phyloP scores from a whole-genome alignment of 2,113 vertebrate species.

The Petromus typicus region DNA sequence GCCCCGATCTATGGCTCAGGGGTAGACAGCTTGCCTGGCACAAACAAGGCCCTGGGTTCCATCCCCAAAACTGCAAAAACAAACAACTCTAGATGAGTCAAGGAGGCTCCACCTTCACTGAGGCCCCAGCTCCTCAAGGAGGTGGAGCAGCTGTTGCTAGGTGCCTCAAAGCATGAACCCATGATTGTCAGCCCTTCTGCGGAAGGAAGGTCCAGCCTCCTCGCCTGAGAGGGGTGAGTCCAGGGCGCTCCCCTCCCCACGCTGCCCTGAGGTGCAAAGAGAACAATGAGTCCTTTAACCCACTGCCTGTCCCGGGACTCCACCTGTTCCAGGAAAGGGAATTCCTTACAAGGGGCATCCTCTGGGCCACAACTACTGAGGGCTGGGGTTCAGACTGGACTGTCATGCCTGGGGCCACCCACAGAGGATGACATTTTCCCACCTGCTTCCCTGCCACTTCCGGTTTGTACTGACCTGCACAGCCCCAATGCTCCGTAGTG shows the following conservation, averaged over 20 bases:
- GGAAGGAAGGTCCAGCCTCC: background rate
- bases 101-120: background rate
- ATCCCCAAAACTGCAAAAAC: background rate
- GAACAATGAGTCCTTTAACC: background rate
- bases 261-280: background rate
- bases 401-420: no score
- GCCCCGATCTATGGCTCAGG: background rate
- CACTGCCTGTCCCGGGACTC: background rate
- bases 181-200: background rate
- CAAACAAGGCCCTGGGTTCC: background rate
- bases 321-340: background rate
- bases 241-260: background rate
- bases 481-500: no score
- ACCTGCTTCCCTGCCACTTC: no score
- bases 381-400: background rate
- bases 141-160: no score
- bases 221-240: no score
- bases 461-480: background rate
- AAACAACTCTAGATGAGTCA: background rate
- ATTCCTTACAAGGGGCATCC: background rate
- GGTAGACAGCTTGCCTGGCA: background rate
- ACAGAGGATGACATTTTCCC: background rate
- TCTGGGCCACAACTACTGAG: background rate
- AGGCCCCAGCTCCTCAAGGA: background rate
- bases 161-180: background rate